phyloP scores from a whole-genome alignment of 1,140 invertebrate species.

The Drosophila mauritiana region DNA sequence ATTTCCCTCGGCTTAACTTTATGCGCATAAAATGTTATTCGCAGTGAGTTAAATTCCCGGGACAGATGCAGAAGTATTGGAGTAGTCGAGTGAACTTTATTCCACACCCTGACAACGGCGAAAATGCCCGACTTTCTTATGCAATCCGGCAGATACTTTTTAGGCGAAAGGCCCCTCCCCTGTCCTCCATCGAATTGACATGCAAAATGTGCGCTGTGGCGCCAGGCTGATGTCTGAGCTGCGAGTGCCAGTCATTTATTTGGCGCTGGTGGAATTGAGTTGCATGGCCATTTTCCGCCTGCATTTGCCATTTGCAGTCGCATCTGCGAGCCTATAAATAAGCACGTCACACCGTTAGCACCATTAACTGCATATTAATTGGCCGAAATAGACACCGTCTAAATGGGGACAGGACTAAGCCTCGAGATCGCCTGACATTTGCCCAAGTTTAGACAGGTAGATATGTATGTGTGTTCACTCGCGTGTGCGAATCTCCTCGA shows the following conservation, averaged over 20 bases:
- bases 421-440: constrained; percentile 57
- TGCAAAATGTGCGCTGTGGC: constrained; percentile 64
- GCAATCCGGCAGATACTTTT: constrained; percentile 67
- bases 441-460: constrained; percentile 36
- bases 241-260: constrained; percentile 60
- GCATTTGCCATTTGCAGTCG: constrained; percentile 57
- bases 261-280: constrained; percentile 65
- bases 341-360: constrained; percentile 75
- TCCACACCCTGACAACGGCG: constrained; percentile 31
- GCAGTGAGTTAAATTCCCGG: constrained; percentile 26
- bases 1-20: constrained; percentile 30
- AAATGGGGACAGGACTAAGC: constrained; percentile 11
- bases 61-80: constrained; percentile 26
- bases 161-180: constrained; percentile 1
- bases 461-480: background rate
- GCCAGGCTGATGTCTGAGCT: constrained; percentile 51
- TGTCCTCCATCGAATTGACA: constrained; percentile 59
- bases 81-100: constrained; percentile 13
- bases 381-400: constrained; percentile 75
- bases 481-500: constrained; percentile 1
- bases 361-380: constrained; percentile 82
- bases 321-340: constrained; percentile 76
- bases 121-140: constrained; percentile 62
- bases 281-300: constrained; percentile 32
- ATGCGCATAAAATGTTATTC: constrained; percentile 53